Evolutionary conservation across 2,113 vertebrate genomes (phyloP).

Genomic region (Thryonomys swinderianus): DNA sequence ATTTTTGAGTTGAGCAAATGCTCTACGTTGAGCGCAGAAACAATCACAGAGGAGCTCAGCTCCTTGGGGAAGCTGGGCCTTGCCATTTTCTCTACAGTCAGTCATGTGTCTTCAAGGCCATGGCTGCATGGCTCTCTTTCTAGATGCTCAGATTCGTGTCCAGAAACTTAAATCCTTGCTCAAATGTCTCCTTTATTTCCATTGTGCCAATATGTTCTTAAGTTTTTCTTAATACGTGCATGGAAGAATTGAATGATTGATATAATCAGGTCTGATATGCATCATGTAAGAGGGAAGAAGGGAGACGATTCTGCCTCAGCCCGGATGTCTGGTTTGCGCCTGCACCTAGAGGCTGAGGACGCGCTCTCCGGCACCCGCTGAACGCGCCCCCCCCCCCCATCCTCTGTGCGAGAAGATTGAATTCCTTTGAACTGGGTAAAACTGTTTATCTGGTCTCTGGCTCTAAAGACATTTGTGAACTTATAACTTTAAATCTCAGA

Average conservation of each 20-base stretch:
- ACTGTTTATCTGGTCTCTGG: background rate
- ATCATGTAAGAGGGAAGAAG: background rate
- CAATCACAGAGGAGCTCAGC: background rate
- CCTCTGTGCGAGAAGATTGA: background rate
- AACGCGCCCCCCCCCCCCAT: rapidly evolving
- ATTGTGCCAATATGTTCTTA: background rate
- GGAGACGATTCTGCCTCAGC: background rate
- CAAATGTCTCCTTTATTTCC: background rate
- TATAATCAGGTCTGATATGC: background rate
- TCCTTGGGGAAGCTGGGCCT: background rate
- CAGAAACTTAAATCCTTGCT: background rate
- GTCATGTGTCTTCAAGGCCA: background rate
- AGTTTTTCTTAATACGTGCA: background rate
- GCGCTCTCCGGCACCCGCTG: too few species aligned
- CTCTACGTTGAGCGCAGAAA: background rate
- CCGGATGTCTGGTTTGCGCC: too few species aligned
- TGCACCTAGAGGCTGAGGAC: background rate
- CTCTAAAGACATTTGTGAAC: background rate
- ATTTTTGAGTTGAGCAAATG: background rate
- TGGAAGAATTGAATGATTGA: background rate
- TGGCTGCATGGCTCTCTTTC: background rate
- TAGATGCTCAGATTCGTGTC: background rate
- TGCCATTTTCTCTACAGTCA: background rate
- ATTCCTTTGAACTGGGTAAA: background rate
- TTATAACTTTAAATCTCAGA: constrained; percentile 44